Percentiles rank a stretch among this genome's conserved stretches.
Conservation (phyloP, 2,888 invertebrate species). For the Hirtodrosophila alboralis region DNA sequence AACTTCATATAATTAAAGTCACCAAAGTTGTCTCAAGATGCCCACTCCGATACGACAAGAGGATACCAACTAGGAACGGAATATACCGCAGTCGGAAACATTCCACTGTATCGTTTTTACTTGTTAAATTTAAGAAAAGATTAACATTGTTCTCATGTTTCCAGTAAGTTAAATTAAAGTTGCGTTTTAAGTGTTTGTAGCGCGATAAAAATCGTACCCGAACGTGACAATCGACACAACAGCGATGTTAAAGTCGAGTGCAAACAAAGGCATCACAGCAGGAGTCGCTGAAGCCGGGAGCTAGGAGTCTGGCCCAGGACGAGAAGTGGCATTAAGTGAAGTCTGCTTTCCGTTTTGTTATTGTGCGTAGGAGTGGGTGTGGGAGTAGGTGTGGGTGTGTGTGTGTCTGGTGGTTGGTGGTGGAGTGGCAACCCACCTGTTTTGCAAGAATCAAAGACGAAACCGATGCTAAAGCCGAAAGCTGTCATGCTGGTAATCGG, state of each 20-base stretch:
- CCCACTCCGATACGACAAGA: no score
- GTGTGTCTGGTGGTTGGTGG: no score
- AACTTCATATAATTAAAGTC: no score
- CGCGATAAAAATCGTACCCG: constrained; percentile 66
- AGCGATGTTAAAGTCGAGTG: constrained; percentile 45
- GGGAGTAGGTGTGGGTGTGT: no score
- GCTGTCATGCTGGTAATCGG: constrained; percentile 23
- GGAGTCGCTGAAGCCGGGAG: not conserved
- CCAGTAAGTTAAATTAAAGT: constrained; percentile 53
- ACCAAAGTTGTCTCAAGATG: no score
- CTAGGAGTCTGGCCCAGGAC: constrained; percentile 3
- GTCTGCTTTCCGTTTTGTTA: constrained; percentile 20
- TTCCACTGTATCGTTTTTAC: no score
- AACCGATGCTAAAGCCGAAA: constrained; percentile 3
- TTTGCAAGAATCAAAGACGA: constrained; percentile 25
- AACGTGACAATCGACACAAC: constrained; percentile 70
- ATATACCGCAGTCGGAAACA: no score
- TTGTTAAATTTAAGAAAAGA: constrained; percentile 2
- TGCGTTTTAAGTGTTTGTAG: constrained; percentile 45
- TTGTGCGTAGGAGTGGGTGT: constrained; percentile 19
- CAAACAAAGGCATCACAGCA: constrained; percentile 49
- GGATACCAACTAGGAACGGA: no score
- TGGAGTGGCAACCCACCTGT: constrained; percentile 24
- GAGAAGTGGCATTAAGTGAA: constrained; percentile 25
- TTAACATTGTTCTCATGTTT: constrained; percentile 14